A percentile compares a stretch with the other conserved stretches of the same genome.
Evolutionary conservation across 2,797 vertebrate genomes (phyloP).

Genomic region (Pelochelys cantorii): DNA sequence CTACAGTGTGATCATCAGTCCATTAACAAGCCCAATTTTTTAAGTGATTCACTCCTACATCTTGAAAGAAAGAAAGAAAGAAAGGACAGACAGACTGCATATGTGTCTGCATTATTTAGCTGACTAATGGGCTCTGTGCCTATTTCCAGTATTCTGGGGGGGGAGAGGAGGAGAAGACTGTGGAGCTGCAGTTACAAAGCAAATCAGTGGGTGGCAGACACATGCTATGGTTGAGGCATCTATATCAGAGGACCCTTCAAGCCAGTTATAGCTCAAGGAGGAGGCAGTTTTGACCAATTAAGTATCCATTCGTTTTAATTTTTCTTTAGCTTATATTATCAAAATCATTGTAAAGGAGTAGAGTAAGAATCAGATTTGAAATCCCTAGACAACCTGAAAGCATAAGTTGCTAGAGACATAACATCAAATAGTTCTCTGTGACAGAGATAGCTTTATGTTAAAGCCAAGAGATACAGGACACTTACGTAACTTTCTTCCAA

Average conservation of each 20-base stretch:
- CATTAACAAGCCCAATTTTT: not conserved
- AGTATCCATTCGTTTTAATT: not conserved
- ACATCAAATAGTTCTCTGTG: not conserved
- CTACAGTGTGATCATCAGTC: not conserved
- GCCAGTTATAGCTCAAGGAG: not conserved
- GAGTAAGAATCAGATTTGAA: not conserved
- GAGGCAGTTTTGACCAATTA: not conserved
- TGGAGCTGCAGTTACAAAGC: slow-evolving; percentile 45
- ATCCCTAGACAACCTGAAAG: not conserved
- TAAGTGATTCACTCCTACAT: not conserved
- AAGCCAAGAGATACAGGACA: not conserved
- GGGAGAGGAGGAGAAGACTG: not conserved
- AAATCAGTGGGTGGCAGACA: no score
- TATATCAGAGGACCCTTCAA: not conserved
- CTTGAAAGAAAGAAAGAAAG: not conserved
- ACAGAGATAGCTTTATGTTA: not conserved
- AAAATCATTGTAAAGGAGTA: not conserved
- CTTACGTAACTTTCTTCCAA: not conserved
- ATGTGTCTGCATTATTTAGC: not conserved
- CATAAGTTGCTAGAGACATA: not conserved
- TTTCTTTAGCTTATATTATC: not conserved
- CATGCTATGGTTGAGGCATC: no score
- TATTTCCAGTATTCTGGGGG: not conserved
- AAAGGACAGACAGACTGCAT: not conserved
- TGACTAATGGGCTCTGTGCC: not conserved